These are phyloP conservation scores for Leptinotarsa defecta DNA, from an alignment of 1,140 invertebrate genomes.

Conservation along the genomic window DNA sequence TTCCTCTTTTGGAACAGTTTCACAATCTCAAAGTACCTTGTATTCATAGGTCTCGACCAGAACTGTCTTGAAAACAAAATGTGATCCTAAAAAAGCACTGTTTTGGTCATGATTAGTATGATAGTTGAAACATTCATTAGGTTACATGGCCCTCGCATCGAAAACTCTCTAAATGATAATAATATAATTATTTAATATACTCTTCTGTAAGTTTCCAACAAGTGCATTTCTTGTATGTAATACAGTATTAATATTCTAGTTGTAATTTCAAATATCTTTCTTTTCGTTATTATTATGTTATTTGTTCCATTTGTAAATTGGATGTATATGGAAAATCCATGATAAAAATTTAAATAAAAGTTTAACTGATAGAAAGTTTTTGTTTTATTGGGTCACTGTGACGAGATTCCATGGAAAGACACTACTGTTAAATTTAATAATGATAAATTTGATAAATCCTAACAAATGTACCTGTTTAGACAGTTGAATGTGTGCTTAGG, in stretches of 20 bases:
- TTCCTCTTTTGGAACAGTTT: constrained; percentile 34
- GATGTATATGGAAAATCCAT: constrained; percentile 39
- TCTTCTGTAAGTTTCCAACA: constrained; percentile 85
- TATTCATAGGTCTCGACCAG: constrained; percentile 41
- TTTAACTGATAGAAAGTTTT: constrained; percentile 24
- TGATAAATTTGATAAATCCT: too few relatives aligned
- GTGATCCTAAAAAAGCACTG: constrained; percentile 32
- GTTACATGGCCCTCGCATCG: constrained; percentile 41
- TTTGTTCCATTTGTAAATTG: constrained; percentile 38
- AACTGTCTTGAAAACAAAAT: constrained; percentile 34
- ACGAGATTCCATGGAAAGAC: too few relatives aligned
- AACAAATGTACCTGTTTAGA: too few relatives aligned
- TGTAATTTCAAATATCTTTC: constrained; percentile 37
- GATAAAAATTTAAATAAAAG: constrained; percentile 30
- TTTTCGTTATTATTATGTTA: constrained; percentile 32
- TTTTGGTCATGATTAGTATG: constrained; percentile 39
- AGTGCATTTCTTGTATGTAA: constrained; percentile 88
- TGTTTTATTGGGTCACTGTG: too few relatives aligned
- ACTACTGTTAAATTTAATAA: too few relatives aligned
- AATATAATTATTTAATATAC: constrained; percentile 55
- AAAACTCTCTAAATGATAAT: constrained; percentile 48
- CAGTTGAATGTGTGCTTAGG: too few relatives aligned
- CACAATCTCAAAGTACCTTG: constrained; percentile 34
- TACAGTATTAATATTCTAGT: constrained; percentile 75
- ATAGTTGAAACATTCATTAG: constrained; percentile 25